A percentile compares a stretch with the other conserved stretches of the same genome.
Conservation (phyloP, 2,888 invertebrate species). For the Apamea crenata region DNA sequence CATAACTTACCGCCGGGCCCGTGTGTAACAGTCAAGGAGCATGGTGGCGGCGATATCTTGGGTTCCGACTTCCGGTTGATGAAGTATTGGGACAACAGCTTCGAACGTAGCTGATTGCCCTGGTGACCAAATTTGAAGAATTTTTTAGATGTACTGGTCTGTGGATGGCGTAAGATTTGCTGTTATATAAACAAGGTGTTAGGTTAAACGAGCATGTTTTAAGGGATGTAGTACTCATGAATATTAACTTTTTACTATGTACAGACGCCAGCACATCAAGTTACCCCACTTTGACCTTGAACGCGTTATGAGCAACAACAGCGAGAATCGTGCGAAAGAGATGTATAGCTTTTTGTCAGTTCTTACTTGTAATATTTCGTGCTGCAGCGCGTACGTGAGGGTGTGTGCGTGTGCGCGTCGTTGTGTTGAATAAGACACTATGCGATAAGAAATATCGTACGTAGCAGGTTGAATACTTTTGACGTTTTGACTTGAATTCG, state of each 20-base stretch:
- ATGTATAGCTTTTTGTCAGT: no score
- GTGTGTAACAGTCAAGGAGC: constrained; percentile 92
- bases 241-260: neutral
- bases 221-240: neutral
- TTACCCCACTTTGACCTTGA: no score
- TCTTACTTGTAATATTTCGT: no score
- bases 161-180: constrained; percentile 34
- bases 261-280: no score
- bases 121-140: constrained; percentile 64
- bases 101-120: constrained; percentile 88
- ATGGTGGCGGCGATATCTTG: constrained; percentile 79
- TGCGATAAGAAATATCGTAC: no score
- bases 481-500: no score
- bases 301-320: no score
- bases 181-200: neutral
- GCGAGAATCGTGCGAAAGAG: no score
- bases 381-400: no score
- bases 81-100: constrained; percentile 88
- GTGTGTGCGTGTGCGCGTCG: no score
- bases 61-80: constrained; percentile 87
- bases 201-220: neutral
- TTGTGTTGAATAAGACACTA: no score
- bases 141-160: constrained; percentile 46
- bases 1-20: constrained; percentile 94
- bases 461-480: no score